These are phyloP conservation scores for Mizuhopecten yessoensis DNA, from an alignment of 1,140 invertebrate species.

Conservation along the genomic window DNA sequence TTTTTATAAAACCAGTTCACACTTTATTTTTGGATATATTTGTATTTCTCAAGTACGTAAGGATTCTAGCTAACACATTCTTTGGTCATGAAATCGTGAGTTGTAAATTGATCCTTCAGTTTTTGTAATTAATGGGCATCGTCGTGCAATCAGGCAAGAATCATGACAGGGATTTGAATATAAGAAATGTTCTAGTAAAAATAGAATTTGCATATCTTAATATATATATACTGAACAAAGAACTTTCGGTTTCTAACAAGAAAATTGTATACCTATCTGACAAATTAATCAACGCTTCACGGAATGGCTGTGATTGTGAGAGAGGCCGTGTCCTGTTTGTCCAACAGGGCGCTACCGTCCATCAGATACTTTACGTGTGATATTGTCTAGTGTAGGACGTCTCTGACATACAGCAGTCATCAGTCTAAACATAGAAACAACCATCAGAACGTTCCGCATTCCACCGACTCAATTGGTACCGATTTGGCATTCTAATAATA, in stretches of 20 bases:
- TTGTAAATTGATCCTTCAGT: no score
- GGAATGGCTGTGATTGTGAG: no score
- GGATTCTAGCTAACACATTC: no score
- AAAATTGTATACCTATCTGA: background rate
- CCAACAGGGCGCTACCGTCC: background rate
- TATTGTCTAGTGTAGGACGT: background rate
- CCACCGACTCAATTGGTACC: background rate
- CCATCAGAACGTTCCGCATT: background rate
- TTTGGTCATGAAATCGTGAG: no score
- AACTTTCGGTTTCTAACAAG: background rate
- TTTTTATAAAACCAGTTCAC: no score
- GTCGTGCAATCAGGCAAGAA: background rate
- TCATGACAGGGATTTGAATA: background rate
- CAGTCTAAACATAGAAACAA: background rate
- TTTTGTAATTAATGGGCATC: background rate
- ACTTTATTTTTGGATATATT: no score
- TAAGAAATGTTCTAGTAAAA: background rate
- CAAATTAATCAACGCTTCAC: constrained; percentile 14
- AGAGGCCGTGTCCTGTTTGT: background rate
- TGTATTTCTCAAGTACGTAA: no score
- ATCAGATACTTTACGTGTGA: background rate
- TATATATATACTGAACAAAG: background rate
- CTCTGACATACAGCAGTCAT: background rate
- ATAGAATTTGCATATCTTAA: background rate
- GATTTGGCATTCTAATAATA: background rate